Evolutionary conservation across 2,888 invertebrate species (phyloP), one percentile per base, ranked within the genome.

Genomic region (Tinea semifulvella): DNA sequence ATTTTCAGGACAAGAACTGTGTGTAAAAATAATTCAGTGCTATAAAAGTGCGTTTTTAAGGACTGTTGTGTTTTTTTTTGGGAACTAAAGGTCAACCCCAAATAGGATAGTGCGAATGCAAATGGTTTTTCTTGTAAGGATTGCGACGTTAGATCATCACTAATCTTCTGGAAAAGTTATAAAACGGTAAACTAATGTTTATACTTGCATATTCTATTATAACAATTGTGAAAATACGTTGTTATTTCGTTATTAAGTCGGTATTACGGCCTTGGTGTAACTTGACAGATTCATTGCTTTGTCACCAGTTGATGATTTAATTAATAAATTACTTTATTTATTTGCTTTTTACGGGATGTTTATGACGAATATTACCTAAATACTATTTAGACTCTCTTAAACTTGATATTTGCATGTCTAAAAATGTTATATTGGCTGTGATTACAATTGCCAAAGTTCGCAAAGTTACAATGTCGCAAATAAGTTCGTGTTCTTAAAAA

Each of bases 61-160:
- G 13, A n/a, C 18, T 38, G 6, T 6, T n/a, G 38, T 38, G 38
- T 16, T 38, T 38, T 38, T 38, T 38, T 61, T 64, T 61, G 18
- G 22, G 17, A 22, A 54, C 56, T 54, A 69, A 71, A 80, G 75
- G 76, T 76, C 72, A 70, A 62, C 67, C 54, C 44, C 51, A 60
- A 54, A 60, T 58, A 60, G 59, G 52, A 57, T 52, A 55, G 55
- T 53, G 50, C 48, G 18, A 8, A 46, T 60, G 52, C 64, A 68
- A 62, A 68, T 68, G 68, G 70, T 68, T 63, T 63, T 65, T 69
- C 65, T 60, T 57, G 49, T 61, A 51, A 22, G 53, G 56, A 66
- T 61, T 61, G 57, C 60, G 55, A 58, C 54, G 58, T 54, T 54
- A 55, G 55, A 59, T 57, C 63, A 59, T 57, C 63, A 57, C 65